Percentiles rank a stretch among this genome's conserved stretches.
Conservation (phyloP, 2,888 invertebrate species). For the Lasioglossum vierecki region DNA sequence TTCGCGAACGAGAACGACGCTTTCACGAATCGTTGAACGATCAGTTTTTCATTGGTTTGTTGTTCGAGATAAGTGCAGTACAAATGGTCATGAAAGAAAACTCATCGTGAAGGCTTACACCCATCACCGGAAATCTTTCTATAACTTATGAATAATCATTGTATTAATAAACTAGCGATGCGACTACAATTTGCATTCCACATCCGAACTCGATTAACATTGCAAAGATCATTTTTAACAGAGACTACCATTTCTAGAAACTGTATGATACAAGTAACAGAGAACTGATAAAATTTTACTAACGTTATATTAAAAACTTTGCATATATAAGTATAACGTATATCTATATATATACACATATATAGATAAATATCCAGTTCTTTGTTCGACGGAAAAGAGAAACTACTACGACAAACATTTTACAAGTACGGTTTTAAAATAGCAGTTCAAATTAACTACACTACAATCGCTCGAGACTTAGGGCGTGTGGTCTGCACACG, state of each 20-base stretch:
- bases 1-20: neutral
- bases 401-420: conserved; percentile 37
- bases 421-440: conserved; percentile 38
- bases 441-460: conserved; percentile 39
- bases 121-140: conserved; percentile 60
- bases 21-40: neutral
- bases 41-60: neutral
- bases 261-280: conserved; percentile 21
- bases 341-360: neutral
- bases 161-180: conserved; percentile 65
- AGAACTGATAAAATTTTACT: conserved; percentile 51
- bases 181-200: conserved; percentile 44
- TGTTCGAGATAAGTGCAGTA: conserved; percentile 55
- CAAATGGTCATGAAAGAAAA: conserved; percentile 64
- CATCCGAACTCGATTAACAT: conserved; percentile 38
- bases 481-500: conserved; percentile 28
- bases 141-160: conserved; percentile 69
- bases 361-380: conserved; percentile 17
- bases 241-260: conserved; percentile 16
- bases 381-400: conserved; percentile 24
- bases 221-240: conserved; percentile 28
- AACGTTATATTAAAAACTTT: conserved; percentile 42
- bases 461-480: conserved; percentile 69
- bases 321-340: conserved; percentile 23
- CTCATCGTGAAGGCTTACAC: conserved; percentile 52